Percentiles rank a stretch among this genome's conserved stretches.
Evolutionary conservation across 1,140 invertebrate genomes (phyloP).

Genomic region (Eupeodes corollae): DNA sequence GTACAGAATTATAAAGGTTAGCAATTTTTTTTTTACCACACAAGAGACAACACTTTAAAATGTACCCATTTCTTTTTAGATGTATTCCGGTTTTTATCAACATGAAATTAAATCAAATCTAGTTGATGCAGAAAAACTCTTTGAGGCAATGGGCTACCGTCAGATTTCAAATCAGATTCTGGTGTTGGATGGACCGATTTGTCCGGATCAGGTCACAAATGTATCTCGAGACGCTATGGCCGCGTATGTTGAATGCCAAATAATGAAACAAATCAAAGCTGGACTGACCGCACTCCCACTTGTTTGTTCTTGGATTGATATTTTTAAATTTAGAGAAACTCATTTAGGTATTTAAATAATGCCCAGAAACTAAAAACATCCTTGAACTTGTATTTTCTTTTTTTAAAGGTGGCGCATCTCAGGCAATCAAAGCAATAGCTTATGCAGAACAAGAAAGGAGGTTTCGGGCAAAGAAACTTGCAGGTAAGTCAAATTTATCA

Average conservation of each 20-base stretch:
- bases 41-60: not conserved
- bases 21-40: slow-evolving; percentile 1
- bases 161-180: slow-evolving; percentile 39
- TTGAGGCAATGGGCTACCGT: slow-evolving; percentile 72
- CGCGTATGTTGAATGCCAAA: slow-evolving; percentile 81
- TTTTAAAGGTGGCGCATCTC: slow-evolving; percentile 13
- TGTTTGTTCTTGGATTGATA: slow-evolving; percentile 50
- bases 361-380: not conserved
- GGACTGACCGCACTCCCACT: slow-evolving; percentile 18
- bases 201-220: slow-evolving; percentile 64
- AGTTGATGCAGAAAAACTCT: slow-evolving; percentile 58
- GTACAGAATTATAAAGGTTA: slow-evolving; percentile 64
- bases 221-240: slow-evolving; percentile 73
- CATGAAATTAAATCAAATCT: slow-evolving; percentile 73
- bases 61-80: slow-evolving; percentile 41
- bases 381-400: not conserved
- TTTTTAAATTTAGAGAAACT: slow-evolving; percentile 52
- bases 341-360: slow-evolving; percentile 42
- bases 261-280: slow-evolving; percentile 47
- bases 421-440: slow-evolving; percentile 24
- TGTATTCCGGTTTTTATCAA: slow-evolving; percentile 75
- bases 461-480: slow-evolving; percentile 18
- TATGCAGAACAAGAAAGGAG: slow-evolving; percentile 20
- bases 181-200: slow-evolving; percentile 58
- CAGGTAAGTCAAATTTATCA: not conserved